These are phyloP conservation scores for Styela plicata DNA, from an alignment of 23 tunicate genomes.

Conservation along the genomic window DNA sequence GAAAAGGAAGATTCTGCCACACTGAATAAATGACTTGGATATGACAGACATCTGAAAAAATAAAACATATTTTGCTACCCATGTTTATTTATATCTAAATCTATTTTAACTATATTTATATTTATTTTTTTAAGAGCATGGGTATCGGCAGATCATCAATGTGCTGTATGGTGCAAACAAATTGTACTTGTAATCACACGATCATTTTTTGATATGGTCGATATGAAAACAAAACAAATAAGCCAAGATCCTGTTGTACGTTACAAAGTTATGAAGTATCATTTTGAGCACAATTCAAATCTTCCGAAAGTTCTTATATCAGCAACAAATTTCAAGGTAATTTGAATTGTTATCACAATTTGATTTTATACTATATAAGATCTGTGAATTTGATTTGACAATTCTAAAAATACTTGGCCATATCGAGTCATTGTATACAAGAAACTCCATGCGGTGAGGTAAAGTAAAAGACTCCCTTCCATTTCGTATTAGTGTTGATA, in stretches of 20 bases:
- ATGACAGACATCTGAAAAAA: too few relatives aligned
- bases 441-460: too few relatives aligned
- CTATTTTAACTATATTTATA: too few relatives aligned
- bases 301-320: background rate
- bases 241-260: constrained; percentile 38
- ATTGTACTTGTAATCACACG: constrained; percentile 53
- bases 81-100: too few relatives aligned
- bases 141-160: constrained; percentile 80
- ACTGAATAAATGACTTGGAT: too few relatives aligned
- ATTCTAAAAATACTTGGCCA: too few relatives aligned
- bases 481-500: too few relatives aligned
- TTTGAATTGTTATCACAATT: background rate
- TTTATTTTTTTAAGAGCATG: constrained; percentile 12
- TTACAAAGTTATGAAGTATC: constrained; percentile 26
- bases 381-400: too few relatives aligned
- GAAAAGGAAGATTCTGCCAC: too few relatives aligned
- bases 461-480: too few relatives aligned
- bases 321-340: background rate
- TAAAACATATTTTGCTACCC: too few relatives aligned
- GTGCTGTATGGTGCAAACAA: constrained; percentile 93
- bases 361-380: background rate
- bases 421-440: too few relatives aligned
- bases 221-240: constrained; percentile 35
- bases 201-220: constrained; percentile 51
- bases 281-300: constrained; percentile 35